Percentiles rank a stretch among this genome's conserved stretches.
phyloP scores from a whole-genome alignment of 1,140 invertebrate species.

The Philotrypesis tridentata region DNA sequence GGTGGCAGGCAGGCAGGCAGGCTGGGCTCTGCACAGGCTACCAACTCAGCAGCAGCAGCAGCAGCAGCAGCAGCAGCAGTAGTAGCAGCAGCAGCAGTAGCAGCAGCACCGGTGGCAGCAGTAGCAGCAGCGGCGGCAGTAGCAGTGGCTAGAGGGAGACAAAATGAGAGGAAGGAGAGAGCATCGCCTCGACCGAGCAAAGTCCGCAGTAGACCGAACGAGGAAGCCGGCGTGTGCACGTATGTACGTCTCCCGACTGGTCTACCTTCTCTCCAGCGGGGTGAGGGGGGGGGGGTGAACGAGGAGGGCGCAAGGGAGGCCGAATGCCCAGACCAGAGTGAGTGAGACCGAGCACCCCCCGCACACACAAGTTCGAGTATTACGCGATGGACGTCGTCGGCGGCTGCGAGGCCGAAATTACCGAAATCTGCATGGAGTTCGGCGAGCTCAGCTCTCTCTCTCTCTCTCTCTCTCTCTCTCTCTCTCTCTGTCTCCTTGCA shows the following conservation, averaged over 20 bases:
- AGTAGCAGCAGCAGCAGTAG: slow-evolving; percentile 51
- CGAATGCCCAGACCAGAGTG: neutral
- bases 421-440: slow-evolving; percentile 66
- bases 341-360: slow-evolving; percentile 30
- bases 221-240: slow-evolving; percentile 15
- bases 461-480: too few species aligned
- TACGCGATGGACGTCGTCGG: slow-evolving; percentile 63
- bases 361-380: slow-evolving; percentile 64
- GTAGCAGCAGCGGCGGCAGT: neutral
- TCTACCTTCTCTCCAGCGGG: slow-evolving; percentile 33
- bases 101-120: neutral
- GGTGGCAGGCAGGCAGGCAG: slow-evolving; percentile 76
- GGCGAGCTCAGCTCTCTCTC: neutral
- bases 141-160: slow-evolving; percentile 28
- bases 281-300: neutral
- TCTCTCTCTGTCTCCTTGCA: too few species aligned
- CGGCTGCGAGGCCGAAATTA: slow-evolving; percentile 64
- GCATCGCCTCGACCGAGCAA: slow-evolving; percentile 67
- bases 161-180: slow-evolving; percentile 54
- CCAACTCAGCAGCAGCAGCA: slow-evolving; percentile 65
- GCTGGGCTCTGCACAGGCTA: slow-evolving; percentile 65
- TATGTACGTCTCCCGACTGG: slow-evolving; percentile 52
- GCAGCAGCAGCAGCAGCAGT: neutral
- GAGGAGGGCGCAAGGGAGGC: slow-evolving; percentile 6
- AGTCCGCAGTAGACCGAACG: slow-evolving; percentile 63